phyloP scores from a whole-genome alignment of 2,888 invertebrate species.

The Cabera pusaria region DNA sequence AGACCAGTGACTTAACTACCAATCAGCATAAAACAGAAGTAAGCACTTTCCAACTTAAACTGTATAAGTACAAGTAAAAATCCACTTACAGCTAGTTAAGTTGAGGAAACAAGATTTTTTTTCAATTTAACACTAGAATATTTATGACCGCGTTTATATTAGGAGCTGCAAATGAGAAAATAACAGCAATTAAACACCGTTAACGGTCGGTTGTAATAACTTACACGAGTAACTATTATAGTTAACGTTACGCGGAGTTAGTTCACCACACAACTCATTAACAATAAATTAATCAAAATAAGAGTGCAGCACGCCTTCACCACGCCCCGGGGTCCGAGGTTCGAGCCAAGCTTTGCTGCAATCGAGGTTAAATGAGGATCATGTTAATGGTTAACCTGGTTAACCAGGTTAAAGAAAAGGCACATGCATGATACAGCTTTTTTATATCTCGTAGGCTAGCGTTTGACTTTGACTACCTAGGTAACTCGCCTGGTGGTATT shows the following conservation, averaged over 20 bases:
- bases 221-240: conserved; percentile 36
- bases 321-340: conserved; percentile 23
- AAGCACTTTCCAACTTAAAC: too few species aligned
- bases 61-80: conserved; percentile 6
- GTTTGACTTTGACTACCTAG: too few species aligned
- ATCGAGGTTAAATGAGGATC: too few species aligned
- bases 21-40: too few species aligned
- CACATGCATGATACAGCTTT: too few species aligned
- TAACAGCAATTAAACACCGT: conserved; percentile 27
- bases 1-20: too few species aligned
- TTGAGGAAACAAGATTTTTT: conserved; percentile 7
- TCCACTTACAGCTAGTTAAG: conserved; percentile 3
- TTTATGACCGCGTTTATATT: conserved; percentile 18
- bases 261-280: conserved; percentile 63
- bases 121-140: conserved; percentile 10
- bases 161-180: conserved; percentile 29
- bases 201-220: conserved; percentile 32
- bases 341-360: too few species aligned
- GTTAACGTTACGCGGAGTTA: conserved; percentile 34
- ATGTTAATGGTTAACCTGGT: too few species aligned
- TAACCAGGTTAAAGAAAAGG: too few species aligned
- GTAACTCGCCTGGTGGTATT: too few species aligned
- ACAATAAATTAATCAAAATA: conserved; percentile 72
- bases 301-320: conserved; percentile 35
- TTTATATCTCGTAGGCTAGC: too few species aligned